These are phyloP conservation scores for Mirounga angustirostris DNA, from an alignment of 2,113 vertebrate genomes.

Conservation along the genomic window DNA sequence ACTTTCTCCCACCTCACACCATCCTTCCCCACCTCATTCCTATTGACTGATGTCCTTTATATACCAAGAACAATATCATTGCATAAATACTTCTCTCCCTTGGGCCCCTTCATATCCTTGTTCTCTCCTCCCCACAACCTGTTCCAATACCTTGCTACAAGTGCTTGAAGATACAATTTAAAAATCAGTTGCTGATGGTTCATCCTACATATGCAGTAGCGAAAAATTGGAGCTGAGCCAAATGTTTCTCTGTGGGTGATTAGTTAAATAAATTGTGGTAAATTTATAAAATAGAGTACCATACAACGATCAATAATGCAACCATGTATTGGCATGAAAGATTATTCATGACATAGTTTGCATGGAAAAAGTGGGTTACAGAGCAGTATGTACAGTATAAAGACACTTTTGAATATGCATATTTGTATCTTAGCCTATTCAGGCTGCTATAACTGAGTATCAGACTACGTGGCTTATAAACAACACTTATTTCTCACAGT, in stretches of 20 bases:
- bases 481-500: neutral
- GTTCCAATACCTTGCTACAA: neutral
- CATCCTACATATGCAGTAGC: neutral
- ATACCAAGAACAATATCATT: neutral
- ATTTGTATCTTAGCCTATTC: neutral
- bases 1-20: neutral
- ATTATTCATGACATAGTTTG: neutral
- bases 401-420: neutral
- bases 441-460: neutral
- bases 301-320: neutral
- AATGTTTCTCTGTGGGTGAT: neutral
- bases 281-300: slow-evolving; percentile 29
- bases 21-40: too few relatives aligned
- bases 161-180: slow-evolving; percentile 5
- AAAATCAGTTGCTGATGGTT: slow-evolving; percentile 23
- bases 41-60: neutral
- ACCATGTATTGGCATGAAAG: neutral
- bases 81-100: neutral
- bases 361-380: neutral
- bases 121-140: neutral
- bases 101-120: neutral
- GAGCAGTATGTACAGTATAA: neutral
- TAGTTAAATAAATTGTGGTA: slow-evolving; percentile 26
- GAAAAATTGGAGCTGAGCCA: neutral
- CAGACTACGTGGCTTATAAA: neutral